Conservation (phyloP, 2,888 invertebrate species). For the Saturnia pavonia region DNA sequence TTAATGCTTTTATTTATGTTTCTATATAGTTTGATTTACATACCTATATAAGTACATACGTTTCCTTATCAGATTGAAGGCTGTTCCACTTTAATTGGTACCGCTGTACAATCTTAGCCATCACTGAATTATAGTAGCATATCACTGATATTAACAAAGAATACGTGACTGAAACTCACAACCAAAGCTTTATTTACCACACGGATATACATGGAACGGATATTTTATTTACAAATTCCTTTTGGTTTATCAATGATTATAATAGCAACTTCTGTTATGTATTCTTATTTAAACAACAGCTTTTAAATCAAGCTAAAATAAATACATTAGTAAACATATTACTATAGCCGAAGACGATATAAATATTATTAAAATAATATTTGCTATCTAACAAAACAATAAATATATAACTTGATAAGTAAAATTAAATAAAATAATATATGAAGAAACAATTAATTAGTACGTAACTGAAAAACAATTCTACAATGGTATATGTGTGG, state of each 20-base stretch:
- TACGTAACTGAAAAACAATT: not conserved
- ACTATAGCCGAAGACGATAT: no score
- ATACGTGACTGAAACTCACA: conserved; percentile 4
- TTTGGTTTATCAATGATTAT: not conserved
- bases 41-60: not conserved
- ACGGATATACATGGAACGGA: not conserved
- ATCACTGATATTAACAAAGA: not conserved
- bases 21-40: not conserved
- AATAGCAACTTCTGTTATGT: not conserved
- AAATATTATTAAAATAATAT: no score
- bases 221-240: not conserved
- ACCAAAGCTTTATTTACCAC: conserved; percentile 4
- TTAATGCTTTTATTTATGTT: conserved; percentile 8
- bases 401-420: no score
- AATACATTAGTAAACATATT: no score
- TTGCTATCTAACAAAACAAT: no score
- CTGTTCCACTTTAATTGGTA: not conserved
- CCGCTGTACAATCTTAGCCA: not conserved
- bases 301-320: no score
- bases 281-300: no score
- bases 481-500: no score
- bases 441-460: not conserved
- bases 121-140: not conserved
- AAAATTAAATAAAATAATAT: no score
- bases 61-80: conserved; percentile 2